Conservation (phyloP, 2,888 invertebrate genomes). For the Cinara cedri region DNA sequence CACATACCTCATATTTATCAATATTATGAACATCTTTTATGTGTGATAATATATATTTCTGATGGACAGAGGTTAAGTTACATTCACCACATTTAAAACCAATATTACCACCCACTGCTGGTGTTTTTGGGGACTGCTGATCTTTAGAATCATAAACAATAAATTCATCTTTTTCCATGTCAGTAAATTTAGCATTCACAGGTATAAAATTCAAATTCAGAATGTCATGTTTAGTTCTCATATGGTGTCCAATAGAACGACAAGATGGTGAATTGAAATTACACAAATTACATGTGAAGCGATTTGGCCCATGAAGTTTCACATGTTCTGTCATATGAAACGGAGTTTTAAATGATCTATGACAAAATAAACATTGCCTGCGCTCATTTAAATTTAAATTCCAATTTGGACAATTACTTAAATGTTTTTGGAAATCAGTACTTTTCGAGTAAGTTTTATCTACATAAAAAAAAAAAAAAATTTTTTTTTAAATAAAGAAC, state of each 20-base stretch:
- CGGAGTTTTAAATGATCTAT: slow-evolving; percentile 33
- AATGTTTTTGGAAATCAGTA: neutral
- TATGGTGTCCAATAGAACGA: slow-evolving; percentile 35
- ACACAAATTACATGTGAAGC: slow-evolving; percentile 54
- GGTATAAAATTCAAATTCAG: slow-evolving; percentile 36
- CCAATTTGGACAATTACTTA: slow-evolving; percentile 16
- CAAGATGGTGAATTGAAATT: neutral
- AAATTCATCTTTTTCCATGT: slow-evolving; percentile 30
- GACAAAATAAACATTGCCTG: slow-evolving; percentile 34
- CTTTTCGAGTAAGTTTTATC: neutral
- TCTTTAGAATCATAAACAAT: neutral
- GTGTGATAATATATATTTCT: neutral
- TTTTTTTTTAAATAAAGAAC: neutral
- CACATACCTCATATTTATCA: neutral
- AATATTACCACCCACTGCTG: too few relatives aligned
- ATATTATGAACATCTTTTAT: slow-evolving; percentile 21
- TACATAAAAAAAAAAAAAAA: slow-evolving; percentile 3
- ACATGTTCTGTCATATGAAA: slow-evolving; percentile 42
- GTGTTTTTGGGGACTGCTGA: neutral
- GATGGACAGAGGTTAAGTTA: neutral
- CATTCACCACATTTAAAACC: slow-evolving; percentile 19
- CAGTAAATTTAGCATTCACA: neutral
- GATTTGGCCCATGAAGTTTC: slow-evolving; percentile 46
- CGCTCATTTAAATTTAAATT: neutral
- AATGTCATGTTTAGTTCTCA: slow-evolving; percentile 28